These are phyloP conservation scores for Eupelmus urozonus DNA, from an alignment of 2,888 invertebrate genomes.

Conservation along the genomic window DNA sequence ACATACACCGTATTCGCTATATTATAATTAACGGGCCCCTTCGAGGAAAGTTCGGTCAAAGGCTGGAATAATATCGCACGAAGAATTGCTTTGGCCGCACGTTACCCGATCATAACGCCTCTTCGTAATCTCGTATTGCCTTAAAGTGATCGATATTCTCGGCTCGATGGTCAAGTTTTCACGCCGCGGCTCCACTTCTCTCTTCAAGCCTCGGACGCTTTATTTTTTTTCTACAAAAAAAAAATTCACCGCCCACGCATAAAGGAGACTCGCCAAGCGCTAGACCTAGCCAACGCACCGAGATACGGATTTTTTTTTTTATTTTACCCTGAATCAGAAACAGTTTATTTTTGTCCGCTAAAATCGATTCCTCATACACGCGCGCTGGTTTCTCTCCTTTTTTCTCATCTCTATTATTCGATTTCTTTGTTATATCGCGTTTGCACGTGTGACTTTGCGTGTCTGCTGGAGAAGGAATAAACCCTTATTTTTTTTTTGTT, in stretches of 20 bases:
- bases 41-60: conserved; percentile 67
- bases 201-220: background rate
- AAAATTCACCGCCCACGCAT: background rate
- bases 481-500: background rate
- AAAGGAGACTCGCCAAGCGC: no score
- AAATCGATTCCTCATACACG: conserved; percentile 67
- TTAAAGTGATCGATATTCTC: conserved; percentile 73
- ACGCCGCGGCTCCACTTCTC: conserved; percentile 43
- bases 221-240: background rate
- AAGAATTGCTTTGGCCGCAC: conserved; percentile 64
- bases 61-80: conserved; percentile 59
- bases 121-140: conserved; percentile 72
- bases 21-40: conserved; percentile 73
- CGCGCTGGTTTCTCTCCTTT: background rate
- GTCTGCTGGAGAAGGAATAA: background rate
- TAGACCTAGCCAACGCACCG: conserved; percentile 61
- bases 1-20: conserved; percentile 77
- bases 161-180: conserved; percentile 66
- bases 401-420: background rate
- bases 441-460: background rate
- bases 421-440: background rate
- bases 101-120: conserved; percentile 65
- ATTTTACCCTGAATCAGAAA: conserved; percentile 75
- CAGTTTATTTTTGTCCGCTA: conserved; percentile 67
- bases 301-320: conserved; percentile 67